phyloP scores from a whole-genome alignment of 2,797 vertebrate species.

The Adelosebastes latens region DNA sequence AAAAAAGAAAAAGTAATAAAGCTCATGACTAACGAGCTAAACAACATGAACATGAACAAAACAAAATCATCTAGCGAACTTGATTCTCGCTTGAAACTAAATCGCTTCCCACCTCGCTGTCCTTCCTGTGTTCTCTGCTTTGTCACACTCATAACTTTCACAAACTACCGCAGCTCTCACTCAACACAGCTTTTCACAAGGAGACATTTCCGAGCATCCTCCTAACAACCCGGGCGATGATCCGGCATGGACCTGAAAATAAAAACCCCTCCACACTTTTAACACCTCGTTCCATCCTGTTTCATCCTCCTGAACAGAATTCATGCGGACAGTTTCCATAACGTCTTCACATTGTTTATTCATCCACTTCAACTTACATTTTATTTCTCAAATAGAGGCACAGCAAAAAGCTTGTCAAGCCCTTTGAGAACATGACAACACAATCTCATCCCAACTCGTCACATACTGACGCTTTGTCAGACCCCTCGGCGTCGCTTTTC shows the following conservation, averaged over 20 bases:
- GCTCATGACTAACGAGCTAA: neutral
- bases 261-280: neutral
- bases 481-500: no score
- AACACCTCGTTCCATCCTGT: conserved; percentile 9
- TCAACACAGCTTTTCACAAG: neutral
- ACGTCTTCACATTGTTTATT: neutral
- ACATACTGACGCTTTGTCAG: no score
- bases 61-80: neutral
- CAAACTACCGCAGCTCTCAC: neutral
- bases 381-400: neutral
- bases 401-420: neutral
- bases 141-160: neutral
- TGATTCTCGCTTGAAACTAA: neutral
- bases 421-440: neutral
- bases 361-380: neutral
- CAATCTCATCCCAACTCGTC: no score
- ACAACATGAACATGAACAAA: neutral
- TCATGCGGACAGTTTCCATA: neutral
- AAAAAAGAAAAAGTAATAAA: neutral
- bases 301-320: conserved; percentile 4
- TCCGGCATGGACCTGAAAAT: neutral
- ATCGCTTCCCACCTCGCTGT: neutral
- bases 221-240: neutral
- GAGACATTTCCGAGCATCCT: neutral
- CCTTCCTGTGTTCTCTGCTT: neutral